A percentile compares a stretch with the other conserved stretches of the same genome.
These are phyloP conservation scores for Galbula dea DNA, from an alignment of 2,113 vertebrate genomes.

Conservation along the genomic window DNA sequence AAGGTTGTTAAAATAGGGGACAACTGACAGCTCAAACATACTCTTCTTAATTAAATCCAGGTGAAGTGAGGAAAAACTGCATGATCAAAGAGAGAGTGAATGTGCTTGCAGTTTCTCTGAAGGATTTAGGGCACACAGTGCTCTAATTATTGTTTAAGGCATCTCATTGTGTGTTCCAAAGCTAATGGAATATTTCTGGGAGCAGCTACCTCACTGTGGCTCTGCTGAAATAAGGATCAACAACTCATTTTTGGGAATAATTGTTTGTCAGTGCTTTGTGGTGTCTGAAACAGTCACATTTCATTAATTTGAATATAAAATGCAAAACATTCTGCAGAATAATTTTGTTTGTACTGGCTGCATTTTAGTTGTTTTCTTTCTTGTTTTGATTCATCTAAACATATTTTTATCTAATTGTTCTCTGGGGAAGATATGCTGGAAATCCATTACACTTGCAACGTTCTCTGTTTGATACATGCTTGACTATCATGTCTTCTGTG, in stretches of 20 bases:
- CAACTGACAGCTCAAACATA: background rate
- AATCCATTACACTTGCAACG: conserved; percentile 20
- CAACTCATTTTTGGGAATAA: background rate
- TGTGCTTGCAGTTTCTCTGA: background rate
- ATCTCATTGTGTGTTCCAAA: background rate
- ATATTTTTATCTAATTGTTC: conserved; percentile 61
- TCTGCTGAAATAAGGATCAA: background rate
- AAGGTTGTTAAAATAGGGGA: background rate
- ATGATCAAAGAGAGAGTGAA: background rate
- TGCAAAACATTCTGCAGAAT: background rate
- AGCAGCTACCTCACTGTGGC: background rate
- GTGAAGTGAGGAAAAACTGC: background rate
- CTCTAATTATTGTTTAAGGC: background rate
- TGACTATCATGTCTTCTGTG: background rate
- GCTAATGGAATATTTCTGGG: background rate
- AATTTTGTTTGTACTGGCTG: background rate
- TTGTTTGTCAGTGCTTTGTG: background rate
- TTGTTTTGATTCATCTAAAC: conserved; percentile 43
- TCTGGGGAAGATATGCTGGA: conserved; percentile 39
- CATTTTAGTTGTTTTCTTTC: background rate
- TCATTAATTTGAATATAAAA: background rate
- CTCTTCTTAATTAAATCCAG: conserved; percentile 7
- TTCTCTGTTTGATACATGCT: conserved; percentile 24
- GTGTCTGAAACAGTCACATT: background rate
- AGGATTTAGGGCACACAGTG: conserved; percentile 13